Evolutionary conservation across 2,888 invertebrate genomes (phyloP).

Genomic region (Quadriops clusia): DNA sequence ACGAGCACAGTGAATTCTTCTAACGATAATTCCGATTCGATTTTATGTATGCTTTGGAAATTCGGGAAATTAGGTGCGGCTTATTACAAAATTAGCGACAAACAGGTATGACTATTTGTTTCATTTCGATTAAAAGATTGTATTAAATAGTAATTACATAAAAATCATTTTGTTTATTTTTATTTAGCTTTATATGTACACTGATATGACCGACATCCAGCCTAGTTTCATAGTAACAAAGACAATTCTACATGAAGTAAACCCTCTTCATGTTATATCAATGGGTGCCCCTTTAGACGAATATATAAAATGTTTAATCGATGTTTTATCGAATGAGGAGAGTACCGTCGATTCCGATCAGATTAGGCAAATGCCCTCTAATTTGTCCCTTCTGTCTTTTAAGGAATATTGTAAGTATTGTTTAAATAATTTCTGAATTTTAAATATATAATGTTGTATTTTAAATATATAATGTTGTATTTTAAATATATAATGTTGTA

Average conservation of each 20-base stretch:
- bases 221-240: constrained; percentile 50
- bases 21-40: constrained; percentile 32
- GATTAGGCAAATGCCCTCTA: constrained; percentile 33
- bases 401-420: constrained; percentile 46
- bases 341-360: constrained; percentile 20
- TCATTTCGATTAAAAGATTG: not conserved
- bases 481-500: not conserved
- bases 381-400: constrained; percentile 43
- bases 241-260: constrained; percentile 47
- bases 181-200: constrained; percentile 48
- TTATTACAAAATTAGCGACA: constrained; percentile 53
- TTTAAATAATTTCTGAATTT: constrained; percentile 4
- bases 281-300: constrained; percentile 42
- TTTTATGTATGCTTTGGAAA: constrained; percentile 54
- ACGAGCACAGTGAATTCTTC: too few species aligned
- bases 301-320: constrained; percentile 34
- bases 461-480: constrained; percentile 1
- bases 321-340: constrained; percentile 19
- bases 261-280: constrained; percentile 44
- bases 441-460: constrained; percentile 1
- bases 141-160: constrained; percentile 2
- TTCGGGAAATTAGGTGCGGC: constrained; percentile 61
- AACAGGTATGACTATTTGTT: constrained; percentile 40
- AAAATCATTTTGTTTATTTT: constrained; percentile 11
- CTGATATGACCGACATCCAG: constrained; percentile 53